Conservation (phyloP, 2,797 vertebrate genomes). For the Halcyon chelicuti region DNA sequence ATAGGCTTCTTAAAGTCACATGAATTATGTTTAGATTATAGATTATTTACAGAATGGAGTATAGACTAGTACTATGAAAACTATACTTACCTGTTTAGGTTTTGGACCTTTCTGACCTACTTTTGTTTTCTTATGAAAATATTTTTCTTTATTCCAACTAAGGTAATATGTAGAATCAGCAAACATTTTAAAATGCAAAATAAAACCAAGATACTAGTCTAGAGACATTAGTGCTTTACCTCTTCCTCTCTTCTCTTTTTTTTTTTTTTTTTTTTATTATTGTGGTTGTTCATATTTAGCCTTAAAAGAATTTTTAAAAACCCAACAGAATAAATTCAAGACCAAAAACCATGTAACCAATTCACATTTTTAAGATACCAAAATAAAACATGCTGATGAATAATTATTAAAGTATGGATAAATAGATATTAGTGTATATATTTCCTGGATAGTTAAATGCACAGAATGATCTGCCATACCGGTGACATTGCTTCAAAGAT, state of each 20-base stretch:
- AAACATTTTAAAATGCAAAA: not conserved
- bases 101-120: constrained; percentile 9
- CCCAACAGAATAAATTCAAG: not conserved
- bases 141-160: constrained; percentile 9
- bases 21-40: not conserved
- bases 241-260: not conserved
- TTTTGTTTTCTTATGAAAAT: constrained; percentile 10
- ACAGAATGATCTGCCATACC: constrained; percentile 9
- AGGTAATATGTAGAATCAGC: not conserved
- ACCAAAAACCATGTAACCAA: not conserved
- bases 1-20: not conserved
- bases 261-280: not conserved
- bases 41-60: not conserved
- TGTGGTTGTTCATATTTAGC: constrained; percentile 8
- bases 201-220: constrained; percentile 27
- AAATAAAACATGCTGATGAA: not conserved
- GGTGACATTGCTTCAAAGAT: constrained; percentile 29
- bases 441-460: constrained; percentile 16
- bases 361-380: constrained; percentile 16
- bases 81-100: not conserved
- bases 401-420: constrained; percentile 32
- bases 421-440: constrained; percentile 62
- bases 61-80: not conserved
- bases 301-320: not conserved
- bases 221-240: constrained; percentile 25